Evolutionary conservation across 35 echinoderm and acorn worm genomes (phyloP).

Genomic region (Apostichopus parvimensis): DNA sequence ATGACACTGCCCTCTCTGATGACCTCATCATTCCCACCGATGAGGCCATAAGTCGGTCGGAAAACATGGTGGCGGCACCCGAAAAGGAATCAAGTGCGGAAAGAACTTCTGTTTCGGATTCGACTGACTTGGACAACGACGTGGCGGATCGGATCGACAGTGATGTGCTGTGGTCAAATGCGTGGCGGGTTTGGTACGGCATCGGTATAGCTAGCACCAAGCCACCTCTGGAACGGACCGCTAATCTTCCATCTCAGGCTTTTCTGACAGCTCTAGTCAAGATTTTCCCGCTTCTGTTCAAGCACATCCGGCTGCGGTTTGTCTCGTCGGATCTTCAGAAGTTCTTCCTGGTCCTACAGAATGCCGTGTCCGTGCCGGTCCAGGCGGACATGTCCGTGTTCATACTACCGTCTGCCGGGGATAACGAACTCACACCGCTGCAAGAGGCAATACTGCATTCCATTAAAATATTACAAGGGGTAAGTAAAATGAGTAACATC

Average conservation of each 20-base stretch:
- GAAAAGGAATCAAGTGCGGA: constrained; percentile 27
- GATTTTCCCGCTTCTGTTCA: constrained; percentile 93
- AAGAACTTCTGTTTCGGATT: constrained; percentile 36
- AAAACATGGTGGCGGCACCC: not conserved
- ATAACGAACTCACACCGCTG: constrained; percentile 79
- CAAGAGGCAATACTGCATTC: constrained; percentile 87
- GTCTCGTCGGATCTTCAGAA: constrained; percentile 92
- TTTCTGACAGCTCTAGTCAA: constrained; percentile 90
- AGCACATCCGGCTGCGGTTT: constrained; percentile 81
- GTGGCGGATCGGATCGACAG: constrained; percentile 56
- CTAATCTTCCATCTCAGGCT: constrained; percentile 76
- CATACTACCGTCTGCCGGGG: constrained; percentile 78
- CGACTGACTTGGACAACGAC: not conserved
- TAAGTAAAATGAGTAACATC: constrained; percentile 34
- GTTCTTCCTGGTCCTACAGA: constrained; percentile 84
- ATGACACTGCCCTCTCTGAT: constrained; percentile 27
- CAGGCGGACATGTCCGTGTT: constrained; percentile 94
- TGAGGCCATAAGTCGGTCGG: constrained; percentile 63
- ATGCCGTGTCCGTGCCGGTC: constrained; percentile 92
- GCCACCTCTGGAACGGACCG: constrained; percentile 65
- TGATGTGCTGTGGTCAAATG: constrained; percentile 87
- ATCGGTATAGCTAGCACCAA: constrained; percentile 83
- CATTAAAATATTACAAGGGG: constrained; percentile 84
- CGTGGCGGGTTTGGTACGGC: constrained; percentile 92
- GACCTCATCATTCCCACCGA: constrained; percentile 63